Percentiles rank a stretch among this genome's conserved stretches.
Conservation (phyloP, 2,888 invertebrate species). For the Orchesellides sinensis region DNA sequence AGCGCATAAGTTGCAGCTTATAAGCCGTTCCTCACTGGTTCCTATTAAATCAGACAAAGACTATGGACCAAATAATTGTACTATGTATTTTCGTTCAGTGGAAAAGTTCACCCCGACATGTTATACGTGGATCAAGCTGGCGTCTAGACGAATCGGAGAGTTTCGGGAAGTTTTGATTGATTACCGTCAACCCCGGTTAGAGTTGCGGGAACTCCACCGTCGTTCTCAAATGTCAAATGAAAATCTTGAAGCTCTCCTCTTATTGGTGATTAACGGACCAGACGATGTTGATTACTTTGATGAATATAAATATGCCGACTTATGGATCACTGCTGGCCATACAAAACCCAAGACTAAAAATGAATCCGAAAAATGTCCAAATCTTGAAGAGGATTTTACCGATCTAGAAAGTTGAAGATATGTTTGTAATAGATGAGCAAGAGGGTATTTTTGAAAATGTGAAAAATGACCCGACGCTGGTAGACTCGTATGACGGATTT, state of each 20-base stretch:
- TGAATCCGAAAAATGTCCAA: too few relatives aligned
- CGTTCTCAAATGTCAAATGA: background rate
- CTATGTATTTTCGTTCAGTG: background rate
- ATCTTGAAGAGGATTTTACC: too few relatives aligned
- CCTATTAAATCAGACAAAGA: background rate
- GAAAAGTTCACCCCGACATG: conserved; percentile 5
- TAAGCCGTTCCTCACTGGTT: background rate
- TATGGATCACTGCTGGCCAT: too few relatives aligned
- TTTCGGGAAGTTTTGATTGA: background rate
- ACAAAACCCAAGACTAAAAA: too few relatives aligned
- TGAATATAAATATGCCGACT: background rate
- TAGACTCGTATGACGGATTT: too few relatives aligned
- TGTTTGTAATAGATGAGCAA: too few relatives aligned
- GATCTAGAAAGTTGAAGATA: too few relatives aligned
- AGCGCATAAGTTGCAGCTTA: conserved; percentile 1
- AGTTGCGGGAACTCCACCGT: background rate
- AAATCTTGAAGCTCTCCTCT: background rate
- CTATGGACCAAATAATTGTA: background rate
- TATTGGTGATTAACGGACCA: background rate
- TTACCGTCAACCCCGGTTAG: background rate
- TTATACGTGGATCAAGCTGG: background rate
- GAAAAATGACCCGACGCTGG: too few relatives aligned
- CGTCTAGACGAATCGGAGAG: background rate
- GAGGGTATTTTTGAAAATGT: too few relatives aligned
- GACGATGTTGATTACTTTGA: background rate